Evolutionary conservation across 2,888 invertebrate genomes (phyloP), one percentile per base, ranked within the genome.

Genomic region (Nemoura dubitans): DNA sequence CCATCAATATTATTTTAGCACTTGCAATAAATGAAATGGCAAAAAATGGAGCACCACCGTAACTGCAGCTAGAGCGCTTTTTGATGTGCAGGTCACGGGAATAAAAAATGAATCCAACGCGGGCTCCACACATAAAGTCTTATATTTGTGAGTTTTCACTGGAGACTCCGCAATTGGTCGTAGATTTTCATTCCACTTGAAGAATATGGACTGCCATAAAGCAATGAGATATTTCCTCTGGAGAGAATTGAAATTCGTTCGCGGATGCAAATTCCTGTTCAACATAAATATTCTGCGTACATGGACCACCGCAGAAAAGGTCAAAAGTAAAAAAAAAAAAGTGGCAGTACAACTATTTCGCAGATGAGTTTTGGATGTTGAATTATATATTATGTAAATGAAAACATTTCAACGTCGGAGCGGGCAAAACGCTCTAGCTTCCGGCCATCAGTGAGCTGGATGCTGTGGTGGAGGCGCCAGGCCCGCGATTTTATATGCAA

Each of bases 101-200:
- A 59, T 16, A 59, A 59, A 59, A 59, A 21, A 36, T 36, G 5
- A 36, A 59, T 59, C 59, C 59, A 59, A 2, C 59, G 21, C 14
- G 21, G 3, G 59, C 59, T 36, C 36, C 59, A 7, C 59, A 16
- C 21, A 59, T 59, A 59, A 59, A 59, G 6, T 59, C 59, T 59
- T 59, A 59, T 59, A 59, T 59, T 59, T 59, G 59, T 21, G 59
- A 59, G 59, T 59, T 78, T 78, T 28, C 78, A 27, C 78, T 5
- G 25, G 78, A 27, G 78, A 78, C 78, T 26, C 25, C 25, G 27
- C 26, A 78, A 27, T 78, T 26, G 78, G 26, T 78, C 27, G 78
- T 78, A 78, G 78, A 78, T 78, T 78, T 78, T 78, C 78, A 78
- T 78, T 78, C 78, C 78, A 27, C 78, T 78, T 28, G 5, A 78